Base-by-base conservation (phyloP, 1,140 invertebrate species). In the Whitmania pigra region DNA sequence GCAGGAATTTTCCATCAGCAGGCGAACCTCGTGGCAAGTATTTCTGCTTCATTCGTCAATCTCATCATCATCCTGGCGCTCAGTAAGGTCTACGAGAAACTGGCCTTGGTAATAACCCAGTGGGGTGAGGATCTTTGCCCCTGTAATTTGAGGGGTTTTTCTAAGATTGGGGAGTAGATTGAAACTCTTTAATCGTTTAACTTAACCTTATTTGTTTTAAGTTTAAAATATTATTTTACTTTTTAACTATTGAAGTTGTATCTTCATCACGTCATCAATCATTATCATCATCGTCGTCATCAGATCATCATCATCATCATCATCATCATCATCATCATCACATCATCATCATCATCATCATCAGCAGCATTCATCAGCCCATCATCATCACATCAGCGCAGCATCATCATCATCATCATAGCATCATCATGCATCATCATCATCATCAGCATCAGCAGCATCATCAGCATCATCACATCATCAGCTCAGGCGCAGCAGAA, bases 51-150 rank as follows among this genome's bases (percentile, higher is more conserved):
- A 22, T 80, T 89, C 20, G 87, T 91, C 63, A 90, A 91, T 82
- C 82, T 91, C 67, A 85, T 87, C 53, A 79, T 87, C 67, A 87
- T 88, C 74, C 86, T 87, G 85, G 80, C 81, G 11, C 82, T 87
- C 75, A 85, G 86, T 6, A 79, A 83, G 88, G 85, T 96, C 53
- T 97, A 97, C 78, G 89, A 89, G 75, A 89, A 87, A 81, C 79
- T 95, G 54, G 94, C 95, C 0, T 87, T 93, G 77, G 93, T 91
- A 81, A 85, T 98, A 54, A 98, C 95, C 0, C 93, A 97, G 83
- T 87, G 93, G 81, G 88, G 86, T 87, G 78, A 78, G 80, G 29
- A 71, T 29, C 2, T 9, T 57, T 63, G 22, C 29, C 18, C 57
- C 57, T 7, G 22, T 63, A n/a, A n/a, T 9, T 5, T 25, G 25